Conservation (phyloP, 2,797 vertebrate genomes). For the Chloroceryle amazona region DNA sequence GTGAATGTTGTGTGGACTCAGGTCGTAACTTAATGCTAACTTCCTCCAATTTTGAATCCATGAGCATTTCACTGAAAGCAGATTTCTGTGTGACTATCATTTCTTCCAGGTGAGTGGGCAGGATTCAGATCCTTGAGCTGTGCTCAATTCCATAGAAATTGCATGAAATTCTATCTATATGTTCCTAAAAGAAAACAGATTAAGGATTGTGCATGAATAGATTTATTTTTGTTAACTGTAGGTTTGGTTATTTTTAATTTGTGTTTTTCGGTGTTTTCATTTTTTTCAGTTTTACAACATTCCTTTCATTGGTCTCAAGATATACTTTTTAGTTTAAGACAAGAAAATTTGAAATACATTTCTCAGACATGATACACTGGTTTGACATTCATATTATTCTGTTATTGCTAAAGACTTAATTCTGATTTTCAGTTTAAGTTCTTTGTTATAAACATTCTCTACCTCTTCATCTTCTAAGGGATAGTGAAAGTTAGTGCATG, state of each 20-base stretch:
- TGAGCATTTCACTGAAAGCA: neutral
- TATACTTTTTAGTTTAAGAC: neutral
- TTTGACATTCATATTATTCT: neutral
- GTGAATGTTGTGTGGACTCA: neutral
- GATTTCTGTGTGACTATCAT: accelerated
- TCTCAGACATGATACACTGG: neutral
- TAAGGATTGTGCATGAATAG: neutral
- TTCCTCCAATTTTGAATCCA: neutral
- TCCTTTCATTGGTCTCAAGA: neutral
- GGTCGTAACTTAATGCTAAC: neutral
- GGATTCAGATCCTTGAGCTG: neutral
- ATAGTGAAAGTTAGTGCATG: neutral
- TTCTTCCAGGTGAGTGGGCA: neutral
- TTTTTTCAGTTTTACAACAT: neutral
- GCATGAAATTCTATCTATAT: neutral
- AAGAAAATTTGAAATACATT: neutral
- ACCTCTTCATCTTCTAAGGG: neutral
- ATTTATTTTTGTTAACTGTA: neutral
- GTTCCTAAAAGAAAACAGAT: neutral
- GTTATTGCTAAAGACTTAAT: neutral
- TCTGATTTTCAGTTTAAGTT: neutral
- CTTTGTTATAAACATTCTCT: neutral
- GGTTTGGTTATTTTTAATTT: neutral
- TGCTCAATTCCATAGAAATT: neutral
- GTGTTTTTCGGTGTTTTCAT: neutral